phyloP scores from a whole-genome alignment of 2,113 vertebrate genomes.

The Gavialis gangeticus region DNA sequence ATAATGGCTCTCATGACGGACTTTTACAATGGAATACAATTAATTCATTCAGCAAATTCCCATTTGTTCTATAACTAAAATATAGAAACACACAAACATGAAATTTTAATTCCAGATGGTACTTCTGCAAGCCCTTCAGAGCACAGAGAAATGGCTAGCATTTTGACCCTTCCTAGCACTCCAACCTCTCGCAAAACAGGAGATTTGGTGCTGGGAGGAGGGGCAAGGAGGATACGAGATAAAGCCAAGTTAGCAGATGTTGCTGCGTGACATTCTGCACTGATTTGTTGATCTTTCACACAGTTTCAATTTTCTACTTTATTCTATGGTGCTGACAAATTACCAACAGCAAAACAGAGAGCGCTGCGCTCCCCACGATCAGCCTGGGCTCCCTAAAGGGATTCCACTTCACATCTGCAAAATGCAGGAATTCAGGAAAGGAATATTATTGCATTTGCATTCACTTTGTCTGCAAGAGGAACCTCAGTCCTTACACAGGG shows the following conservation, averaged over 20 bases:
- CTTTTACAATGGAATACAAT: slow-evolving; percentile 38
- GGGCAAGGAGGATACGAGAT: slow-evolving; percentile 35
- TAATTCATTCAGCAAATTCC: slow-evolving; percentile 64
- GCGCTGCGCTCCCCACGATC: neutral
- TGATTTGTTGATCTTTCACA: slow-evolving; percentile 74
- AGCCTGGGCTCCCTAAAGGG: slow-evolving; percentile 31
- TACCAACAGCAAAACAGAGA: slow-evolving; percentile 68
- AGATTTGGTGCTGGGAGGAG: slow-evolving; percentile 43
- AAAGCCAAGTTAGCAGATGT: slow-evolving; percentile 67
- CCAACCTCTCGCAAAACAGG: slow-evolving; percentile 32
- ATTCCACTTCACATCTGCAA: slow-evolving; percentile 40
- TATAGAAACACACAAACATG: slow-evolving; percentile 8
- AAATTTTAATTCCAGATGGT: slow-evolving; percentile 38
- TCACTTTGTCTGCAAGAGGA: slow-evolving; percentile 54
- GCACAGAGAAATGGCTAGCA: neutral
- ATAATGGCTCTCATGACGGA: slow-evolving; percentile 32
- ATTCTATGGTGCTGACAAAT: slow-evolving; percentile 68
- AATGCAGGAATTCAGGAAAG: slow-evolving; percentile 41
- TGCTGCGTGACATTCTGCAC: slow-evolving; percentile 66
- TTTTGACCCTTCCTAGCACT: slow-evolving; percentile 1
- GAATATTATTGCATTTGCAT: slow-evolving; percentile 24
- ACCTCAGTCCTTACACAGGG: slow-evolving; percentile 19
- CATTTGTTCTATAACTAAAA: slow-evolving; percentile 58
- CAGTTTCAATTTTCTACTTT: slow-evolving; percentile 75
- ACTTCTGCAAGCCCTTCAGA: slow-evolving; percentile 49